Evolutionary conservation across 2,113 vertebrate species (phyloP), one percentile per base, ranked within the genome.

Genomic region (Platanista minor): DNA sequence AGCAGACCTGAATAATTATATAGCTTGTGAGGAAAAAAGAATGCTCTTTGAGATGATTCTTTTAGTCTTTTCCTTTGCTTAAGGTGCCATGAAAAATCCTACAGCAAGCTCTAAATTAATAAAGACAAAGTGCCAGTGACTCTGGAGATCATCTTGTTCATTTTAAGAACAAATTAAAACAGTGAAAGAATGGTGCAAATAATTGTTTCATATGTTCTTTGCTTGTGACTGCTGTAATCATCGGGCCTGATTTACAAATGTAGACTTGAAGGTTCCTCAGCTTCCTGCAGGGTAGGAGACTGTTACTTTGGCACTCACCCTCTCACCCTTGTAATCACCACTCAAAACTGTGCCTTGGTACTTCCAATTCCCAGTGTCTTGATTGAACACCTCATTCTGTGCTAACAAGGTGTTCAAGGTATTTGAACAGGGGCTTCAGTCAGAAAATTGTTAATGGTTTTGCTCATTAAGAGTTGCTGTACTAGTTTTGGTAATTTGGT

Each of bases 211-310:
- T 98, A 98, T 98, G 98, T 98, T 98, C 98, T 99, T 99, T 99
- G 99, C 99, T 99, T 99, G 99, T 99, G 99, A 99, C 99, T 99
- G 99, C 99, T 99, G 99, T 99, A 99, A 99, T 99, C 99, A 99
- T 99, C 99, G 98, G 99, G 99, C 99, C 99, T 99, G 99, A 99
- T 99, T 99, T 99, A 99, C 99, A 99, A 99, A 99, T 99, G 99
- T 99, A 99, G 99, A 99, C 99, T 99, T 99, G 99, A 99, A 99
- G 99, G 99, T 99, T 99, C 99, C 99, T 99, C 99, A 99, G 99
- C 99, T 99, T 99, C 99, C 99, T 99, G 99, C 99, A 97, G 99
- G 98, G 99, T 99, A 98, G 99, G 99, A 99, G 99, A 99, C 99
- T 99, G 99, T 99, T 99, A 99, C 99, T 98, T 99, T 98, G 98